Evolutionary conservation across 2,888 invertebrate genomes (phyloP), one percentile per base, ranked within the genome.

Genomic region (Tinea trinotella): DNA sequence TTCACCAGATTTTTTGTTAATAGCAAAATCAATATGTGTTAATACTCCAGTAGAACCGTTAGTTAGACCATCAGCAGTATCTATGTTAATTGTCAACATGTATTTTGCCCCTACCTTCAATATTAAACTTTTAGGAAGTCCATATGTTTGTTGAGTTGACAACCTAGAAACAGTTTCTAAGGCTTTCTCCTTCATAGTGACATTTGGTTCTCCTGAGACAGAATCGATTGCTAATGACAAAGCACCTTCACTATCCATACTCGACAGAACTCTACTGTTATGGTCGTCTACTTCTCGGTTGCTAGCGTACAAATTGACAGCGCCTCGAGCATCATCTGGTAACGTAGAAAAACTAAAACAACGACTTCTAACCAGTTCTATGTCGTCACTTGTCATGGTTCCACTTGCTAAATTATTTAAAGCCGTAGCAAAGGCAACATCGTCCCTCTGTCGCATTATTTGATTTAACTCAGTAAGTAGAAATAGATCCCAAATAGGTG

Each of bases 401-500:
- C 59, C 60, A 57, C 57, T 59, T 19, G 59, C 60, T 15, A 60
- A 57, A 54, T 59, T 62, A 55, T 58, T 58, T 18, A 62, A 40
- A 18, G 60, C n/a, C 54, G n/a, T 17, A 13, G 59, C 58, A 55
- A 60, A 59, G 36, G 19, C 35, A 53, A 15, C 17, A 56, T 62
- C 58, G 48, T 19, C 35, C n/a, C n/a, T n/a, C 56, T 60, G 57
- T 40, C 60, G 40, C 60, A 59, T 59, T 34, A 60, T 56, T 60
- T 12, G 7, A 17, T 15, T 53, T 3, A 59, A 22, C 57, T 59
- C 22, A 56, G 57, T 60, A 56, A 59, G 57, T 56, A 56, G 57
- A 5, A 60, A 55, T 55, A 24, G n/a, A 5, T 22, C 22, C 4
- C 22, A 3, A 22, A 22, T 3, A 7, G 3, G 22, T 22, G 3